Base-by-base conservation (phyloP, 2,113 vertebrate species). In the Tor tambroides region DNA sequence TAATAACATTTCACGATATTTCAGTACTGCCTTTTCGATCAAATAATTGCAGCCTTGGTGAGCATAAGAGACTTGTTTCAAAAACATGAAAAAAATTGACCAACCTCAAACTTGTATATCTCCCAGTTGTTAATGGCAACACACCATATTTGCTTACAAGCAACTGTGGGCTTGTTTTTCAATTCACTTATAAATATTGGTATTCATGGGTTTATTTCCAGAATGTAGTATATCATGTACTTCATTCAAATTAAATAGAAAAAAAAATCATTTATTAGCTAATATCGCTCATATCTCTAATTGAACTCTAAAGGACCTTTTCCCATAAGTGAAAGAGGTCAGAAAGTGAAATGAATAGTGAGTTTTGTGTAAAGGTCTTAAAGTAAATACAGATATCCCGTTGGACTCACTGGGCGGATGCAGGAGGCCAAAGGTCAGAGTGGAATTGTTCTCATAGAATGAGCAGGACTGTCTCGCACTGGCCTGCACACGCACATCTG, bases 401-500 rank as follows among this genome's bases (percentile, higher is more conserved):
- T 78, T 54, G 35, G 32, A 28, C 84, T 84, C 80, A 96, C 95
- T 90, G 35, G 93, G 92, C 23, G 93, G 93, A 88, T 96, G 94
- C 87, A 96, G 92, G 75, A 95, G 90, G 83, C 94, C 94, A 0
- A 90, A 93, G 91, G 92, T 86, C 87, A 93, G 82, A n/a, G 6
- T 3, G 0, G 80, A 14, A 83, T 92, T 14, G 32, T 90, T 46
- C 69, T 75, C 91, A 87, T 93, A 91, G 82, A 69, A 91, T 11
- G 2, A 4, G 89, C 95, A 96, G 90, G 71, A 91, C 92, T 94
- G 95, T 88, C 92, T 93, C 21, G 43, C 17, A 41, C 84, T 28
- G 5, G 89, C 35, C 17, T 91, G 91, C 61, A 95, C 80, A 69
- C 95, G 95, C 11, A 93, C 80, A 35, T 96, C 95, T n/a, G 91